Evolutionary conservation across 2,888 invertebrate genomes (phyloP).

Genomic region (Pseudanteris insignis): DNA sequence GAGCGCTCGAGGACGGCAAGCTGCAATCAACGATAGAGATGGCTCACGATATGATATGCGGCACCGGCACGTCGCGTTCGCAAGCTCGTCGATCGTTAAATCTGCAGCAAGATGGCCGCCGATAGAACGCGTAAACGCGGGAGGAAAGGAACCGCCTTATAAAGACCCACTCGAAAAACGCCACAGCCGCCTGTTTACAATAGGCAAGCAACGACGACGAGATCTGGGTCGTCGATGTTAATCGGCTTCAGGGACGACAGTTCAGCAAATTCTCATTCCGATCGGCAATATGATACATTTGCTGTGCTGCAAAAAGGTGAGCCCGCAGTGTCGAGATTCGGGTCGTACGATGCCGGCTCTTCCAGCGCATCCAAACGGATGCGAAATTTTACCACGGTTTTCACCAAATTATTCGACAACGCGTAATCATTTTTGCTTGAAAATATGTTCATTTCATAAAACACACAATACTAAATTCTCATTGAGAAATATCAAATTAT

Average conservation of each 20-base stretch:
- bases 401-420: too few species aligned
- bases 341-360: neutral
- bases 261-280: constrained; percentile 51
- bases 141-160: constrained; percentile 22
- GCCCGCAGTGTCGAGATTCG: neutral
- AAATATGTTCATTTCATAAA: too few species aligned
- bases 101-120: neutral
- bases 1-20: too few species aligned
- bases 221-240: constrained; percentile 65
- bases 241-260: constrained; percentile 56
- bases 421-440: too few species aligned
- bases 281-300: constrained; percentile 32
- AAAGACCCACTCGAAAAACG: constrained; percentile 61
- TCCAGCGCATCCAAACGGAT: too few species aligned
- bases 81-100: constrained; percentile 32
- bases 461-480: too few species aligned
- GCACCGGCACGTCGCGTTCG: constrained; percentile 45
- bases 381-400: too few species aligned
- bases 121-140: constrained; percentile 4
- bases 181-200: constrained; percentile 61
- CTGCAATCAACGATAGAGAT: too few species aligned
- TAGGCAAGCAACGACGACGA: constrained; percentile 52
- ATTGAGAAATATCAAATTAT: too few species aligned
- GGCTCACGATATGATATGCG: constrained; percentile 55
- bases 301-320: constrained; percentile 9